Percentiles rank a stretch among this genome's conserved stretches.
phyloP scores from a whole-genome alignment of 2,888 invertebrate species.

The Ceratothoa steindachneri region DNA sequence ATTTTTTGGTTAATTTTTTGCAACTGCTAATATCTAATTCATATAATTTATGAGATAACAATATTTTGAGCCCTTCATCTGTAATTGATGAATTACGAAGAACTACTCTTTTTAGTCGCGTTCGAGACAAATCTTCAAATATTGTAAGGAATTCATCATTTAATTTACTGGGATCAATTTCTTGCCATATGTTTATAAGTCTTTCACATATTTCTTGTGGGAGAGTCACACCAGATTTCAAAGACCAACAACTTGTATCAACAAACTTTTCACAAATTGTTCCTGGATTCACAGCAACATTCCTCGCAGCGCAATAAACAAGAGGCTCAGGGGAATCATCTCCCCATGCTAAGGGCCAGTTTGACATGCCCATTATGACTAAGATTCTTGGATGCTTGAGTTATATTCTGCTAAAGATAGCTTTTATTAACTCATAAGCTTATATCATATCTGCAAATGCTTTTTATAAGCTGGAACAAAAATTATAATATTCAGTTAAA shows the following conservation, averaged over 20 bases:
- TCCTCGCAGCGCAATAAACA: constrained; percentile 26
- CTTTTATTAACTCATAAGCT: too few relatives aligned
- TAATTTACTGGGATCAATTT: constrained; percentile 21
- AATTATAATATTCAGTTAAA: too few relatives aligned
- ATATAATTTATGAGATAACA: constrained; percentile 36
- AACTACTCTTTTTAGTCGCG: constrained; percentile 30
- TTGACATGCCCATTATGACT: constrained; percentile 22
- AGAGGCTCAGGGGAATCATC: constrained; percentile 36
- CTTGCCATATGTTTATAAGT: constrained; percentile 36
- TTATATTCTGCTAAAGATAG: too few relatives aligned
- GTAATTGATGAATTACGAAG: constrained; percentile 31
- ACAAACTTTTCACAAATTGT: constrained; percentile 30
- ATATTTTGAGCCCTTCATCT: constrained; percentile 32
- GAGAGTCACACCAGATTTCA: constrained; percentile 28
- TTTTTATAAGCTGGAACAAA: too few relatives aligned
- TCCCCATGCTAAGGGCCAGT: constrained; percentile 30
- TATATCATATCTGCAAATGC: too few relatives aligned
- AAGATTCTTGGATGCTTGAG: too few relatives aligned
- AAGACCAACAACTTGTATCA: constrained; percentile 25
- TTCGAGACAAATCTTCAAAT: constrained; percentile 27
- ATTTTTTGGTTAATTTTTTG: constrained; percentile 30
- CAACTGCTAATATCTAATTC: constrained; percentile 43
- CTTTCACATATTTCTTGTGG: constrained; percentile 40
- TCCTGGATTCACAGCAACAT: constrained; percentile 30
- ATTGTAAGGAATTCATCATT: constrained; percentile 40